Conservation (phyloP, 1,140 invertebrate genomes). For the Diabrotica virgifera region DNA sequence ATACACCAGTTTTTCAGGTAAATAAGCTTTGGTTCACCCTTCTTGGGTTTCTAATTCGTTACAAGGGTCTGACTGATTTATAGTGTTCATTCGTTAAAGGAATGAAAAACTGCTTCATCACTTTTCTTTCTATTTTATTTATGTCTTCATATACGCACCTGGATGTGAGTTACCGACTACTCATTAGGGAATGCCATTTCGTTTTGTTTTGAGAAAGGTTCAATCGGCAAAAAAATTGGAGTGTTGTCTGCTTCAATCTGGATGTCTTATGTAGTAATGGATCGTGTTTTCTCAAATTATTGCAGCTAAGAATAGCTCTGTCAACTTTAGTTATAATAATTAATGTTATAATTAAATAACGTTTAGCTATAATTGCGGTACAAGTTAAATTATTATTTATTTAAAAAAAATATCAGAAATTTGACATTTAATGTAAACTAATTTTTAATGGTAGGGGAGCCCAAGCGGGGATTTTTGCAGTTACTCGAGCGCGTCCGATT, state of each 20-base stretch:
- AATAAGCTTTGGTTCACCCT: not conserved
- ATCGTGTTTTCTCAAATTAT: not conserved
- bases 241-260: not conserved
- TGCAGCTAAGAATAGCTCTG: too few relatives aligned
- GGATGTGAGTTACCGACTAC: not conserved
- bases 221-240: not conserved
- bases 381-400: too few relatives aligned
- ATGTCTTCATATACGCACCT: not conserved
- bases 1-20: not conserved
- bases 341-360: too few relatives aligned
- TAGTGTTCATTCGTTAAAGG: not conserved
- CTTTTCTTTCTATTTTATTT: conserved; percentile 3
- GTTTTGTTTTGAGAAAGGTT: not conserved
- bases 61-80: conserved; percentile 2
- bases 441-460: too few relatives aligned
- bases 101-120: not conserved
- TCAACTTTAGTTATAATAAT: too few relatives aligned
- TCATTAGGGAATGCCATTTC: not conserved
- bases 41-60: not conserved
- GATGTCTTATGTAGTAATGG: not conserved
- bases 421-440: too few relatives aligned
- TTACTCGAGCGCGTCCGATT: too few relatives aligned
- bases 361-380: too few relatives aligned
- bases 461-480: too few relatives aligned
- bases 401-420: too few relatives aligned